phyloP scores from a whole-genome alignment of 1,140 invertebrate species.

The Calephelis virginiensis region DNA sequence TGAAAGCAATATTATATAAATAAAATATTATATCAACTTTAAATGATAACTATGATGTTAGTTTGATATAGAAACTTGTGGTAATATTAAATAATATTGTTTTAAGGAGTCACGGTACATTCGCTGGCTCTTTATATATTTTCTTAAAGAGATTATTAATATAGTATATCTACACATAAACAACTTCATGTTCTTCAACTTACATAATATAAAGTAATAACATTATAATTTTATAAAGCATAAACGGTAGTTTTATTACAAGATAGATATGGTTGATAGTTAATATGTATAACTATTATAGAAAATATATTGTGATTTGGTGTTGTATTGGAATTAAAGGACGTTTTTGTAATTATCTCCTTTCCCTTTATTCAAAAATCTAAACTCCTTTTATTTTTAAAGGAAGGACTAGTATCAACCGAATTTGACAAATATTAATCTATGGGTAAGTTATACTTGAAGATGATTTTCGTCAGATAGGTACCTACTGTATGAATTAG shows the following conservation, averaged over 20 bases:
- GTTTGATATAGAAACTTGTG: too few relatives aligned
- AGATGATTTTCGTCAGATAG: too few relatives aligned
- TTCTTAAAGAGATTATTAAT: conserved; percentile 54
- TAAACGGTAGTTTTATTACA: conserved; percentile 44
- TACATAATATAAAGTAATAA: conserved; percentile 16
- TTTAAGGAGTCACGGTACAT: conserved; percentile 2
- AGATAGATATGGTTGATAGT: conserved; percentile 50
- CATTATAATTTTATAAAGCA: conserved; percentile 35
- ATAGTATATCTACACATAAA: conserved; percentile 41
- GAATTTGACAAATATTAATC: too few relatives aligned
- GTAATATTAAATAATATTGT: background rate
- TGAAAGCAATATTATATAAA: too few relatives aligned
- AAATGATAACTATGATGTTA: too few relatives aligned
- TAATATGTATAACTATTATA: conserved; percentile 74
- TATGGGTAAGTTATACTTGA: too few relatives aligned
- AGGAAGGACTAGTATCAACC: background rate
- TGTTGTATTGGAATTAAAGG: conserved; percentile 77
- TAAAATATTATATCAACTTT: background rate
- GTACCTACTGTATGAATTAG: too few relatives aligned
- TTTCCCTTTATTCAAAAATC: conserved; percentile 49
- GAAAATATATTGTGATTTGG: conserved; percentile 77
- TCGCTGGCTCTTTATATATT: conserved; percentile 49
- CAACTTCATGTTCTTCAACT: conserved; percentile 27
- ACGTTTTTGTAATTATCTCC: conserved; percentile 69
- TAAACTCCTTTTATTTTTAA: conserved; percentile 20